Conservation (phyloP, 2,113 vertebrate species). For the Mohoua ochrocephala region DNA sequence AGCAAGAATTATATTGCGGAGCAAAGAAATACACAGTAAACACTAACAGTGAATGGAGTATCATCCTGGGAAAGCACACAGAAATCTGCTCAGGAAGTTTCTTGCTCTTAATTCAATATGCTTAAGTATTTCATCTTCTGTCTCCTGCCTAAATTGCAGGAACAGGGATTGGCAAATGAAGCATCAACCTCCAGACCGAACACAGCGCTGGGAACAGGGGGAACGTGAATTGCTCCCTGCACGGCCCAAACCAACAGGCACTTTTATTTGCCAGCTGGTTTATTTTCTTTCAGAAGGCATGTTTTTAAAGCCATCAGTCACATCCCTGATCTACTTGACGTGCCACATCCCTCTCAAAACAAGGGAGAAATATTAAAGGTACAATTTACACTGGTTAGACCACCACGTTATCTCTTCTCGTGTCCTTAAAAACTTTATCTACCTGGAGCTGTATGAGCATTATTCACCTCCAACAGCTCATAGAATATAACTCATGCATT, state of each 20-base stretch:
- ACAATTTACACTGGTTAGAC: neutral
- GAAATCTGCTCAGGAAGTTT: neutral
- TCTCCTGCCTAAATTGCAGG: neutral
- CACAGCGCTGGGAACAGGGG: neutral
- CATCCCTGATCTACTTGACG: neutral
- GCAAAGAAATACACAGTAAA: constrained; percentile 13
- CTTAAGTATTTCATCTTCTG: neutral
- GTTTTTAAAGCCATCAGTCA: neutral
- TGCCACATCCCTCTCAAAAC: neutral
- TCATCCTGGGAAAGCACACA: neutral
- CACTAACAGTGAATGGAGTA: neutral
- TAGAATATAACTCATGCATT: neutral
- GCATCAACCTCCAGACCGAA: neutral
- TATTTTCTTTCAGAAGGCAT: neutral
- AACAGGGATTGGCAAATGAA: neutral
- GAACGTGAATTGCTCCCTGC: neutral
- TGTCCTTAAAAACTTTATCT: neutral
- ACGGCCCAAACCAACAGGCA: neutral
- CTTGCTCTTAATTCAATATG: neutral
- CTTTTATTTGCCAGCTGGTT: neutral
- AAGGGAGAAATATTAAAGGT: neutral
- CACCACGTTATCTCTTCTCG: neutral
- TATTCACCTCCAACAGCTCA: neutral
- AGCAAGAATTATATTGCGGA: constrained; percentile 24
- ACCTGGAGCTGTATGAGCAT: neutral